These are phyloP conservation scores for Mesochorus sp. DNA, from an alignment of 2,888 invertebrate genomes.

Conservation along the genomic window DNA sequence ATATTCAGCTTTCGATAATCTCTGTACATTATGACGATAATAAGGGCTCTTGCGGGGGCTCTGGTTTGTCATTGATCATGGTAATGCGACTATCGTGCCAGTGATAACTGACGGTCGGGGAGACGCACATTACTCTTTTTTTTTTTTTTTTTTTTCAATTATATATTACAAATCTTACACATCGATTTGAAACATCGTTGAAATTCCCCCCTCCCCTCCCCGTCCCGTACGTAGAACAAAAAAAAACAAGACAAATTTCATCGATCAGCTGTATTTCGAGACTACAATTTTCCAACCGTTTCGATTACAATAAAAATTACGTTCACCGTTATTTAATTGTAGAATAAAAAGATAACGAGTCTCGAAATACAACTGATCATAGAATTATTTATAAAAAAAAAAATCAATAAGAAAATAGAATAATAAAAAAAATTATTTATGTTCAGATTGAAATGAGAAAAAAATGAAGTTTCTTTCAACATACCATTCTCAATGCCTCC, in stretches of 20 bases:
- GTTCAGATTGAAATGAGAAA: conserved; percentile 56
- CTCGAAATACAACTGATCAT: conserved; percentile 45
- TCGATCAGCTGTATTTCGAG: conserved; percentile 49
- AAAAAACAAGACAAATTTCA: conserved; percentile 20
- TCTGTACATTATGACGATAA: conserved; percentile 53
- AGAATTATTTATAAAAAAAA: conserved; percentile 30
- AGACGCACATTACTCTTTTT: conserved; percentile 46
- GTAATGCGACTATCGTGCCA: conserved; percentile 66
- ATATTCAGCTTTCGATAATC: conserved; percentile 19
- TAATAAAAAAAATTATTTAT: conserved; percentile 44
- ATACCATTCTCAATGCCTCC: conserved; percentile 79
- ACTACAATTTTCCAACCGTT: not conserved
- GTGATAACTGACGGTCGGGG: conserved; percentile 55
- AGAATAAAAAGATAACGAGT: conserved; percentile 58
- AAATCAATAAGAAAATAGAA: conserved; percentile 48
- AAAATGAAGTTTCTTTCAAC: conserved; percentile 70
- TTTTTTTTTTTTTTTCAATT: conserved; percentile 48
- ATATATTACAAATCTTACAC: conserved; percentile 37
- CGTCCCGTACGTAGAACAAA: conserved; percentile 53
- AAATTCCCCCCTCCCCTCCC: conserved; percentile 55
- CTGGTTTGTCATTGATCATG: conserved; percentile 82
- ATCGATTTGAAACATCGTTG: conserved; percentile 41
- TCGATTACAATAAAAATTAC: conserved; percentile 43
- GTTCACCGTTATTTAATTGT: conserved; percentile 72
- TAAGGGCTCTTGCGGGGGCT: conserved; percentile 78